These are phyloP conservation scores for Neotoma lepida DNA, from an alignment of 2,113 vertebrate genomes.

Conservation along the genomic window DNA sequence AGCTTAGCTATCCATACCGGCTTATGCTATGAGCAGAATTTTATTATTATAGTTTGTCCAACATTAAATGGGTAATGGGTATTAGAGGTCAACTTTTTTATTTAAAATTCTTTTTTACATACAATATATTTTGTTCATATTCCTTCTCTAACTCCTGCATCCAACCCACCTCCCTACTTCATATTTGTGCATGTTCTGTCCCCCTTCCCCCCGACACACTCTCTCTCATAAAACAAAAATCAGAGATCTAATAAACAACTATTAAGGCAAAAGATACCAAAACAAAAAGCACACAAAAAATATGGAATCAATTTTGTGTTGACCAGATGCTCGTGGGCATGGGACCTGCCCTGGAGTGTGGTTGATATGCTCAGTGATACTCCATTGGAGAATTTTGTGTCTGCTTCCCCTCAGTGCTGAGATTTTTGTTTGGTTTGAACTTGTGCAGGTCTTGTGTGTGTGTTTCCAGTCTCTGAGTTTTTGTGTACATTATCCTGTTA, in stretches of 20 bases:
- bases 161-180: not conserved
- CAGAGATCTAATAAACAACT: not conserved
- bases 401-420: not conserved
- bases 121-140: not conserved
- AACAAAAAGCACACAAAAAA: not conserved
- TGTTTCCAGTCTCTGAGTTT: not conserved
- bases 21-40: not conserved
- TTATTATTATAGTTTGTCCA: constrained; percentile 52
- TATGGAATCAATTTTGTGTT: not conserved
- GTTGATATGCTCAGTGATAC: not conserved
- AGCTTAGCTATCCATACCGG: not conserved
- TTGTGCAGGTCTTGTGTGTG: not conserved
- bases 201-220: too few species aligned
- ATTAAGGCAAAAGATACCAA: not conserved
- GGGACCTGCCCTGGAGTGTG: not conserved
- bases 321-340: not conserved
- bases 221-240: not conserved
- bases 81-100: not conserved
- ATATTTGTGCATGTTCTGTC: not conserved
- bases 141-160: not conserved
- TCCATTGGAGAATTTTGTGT: not conserved
- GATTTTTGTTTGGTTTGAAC: not conserved
- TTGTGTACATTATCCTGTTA: not conserved
- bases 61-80: constrained; percentile 8
- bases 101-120: not conserved